These are phyloP conservation scores for Spodoptera picta DNA, from an alignment of 2,888 invertebrate species.

Conservation along the genomic window DNA sequence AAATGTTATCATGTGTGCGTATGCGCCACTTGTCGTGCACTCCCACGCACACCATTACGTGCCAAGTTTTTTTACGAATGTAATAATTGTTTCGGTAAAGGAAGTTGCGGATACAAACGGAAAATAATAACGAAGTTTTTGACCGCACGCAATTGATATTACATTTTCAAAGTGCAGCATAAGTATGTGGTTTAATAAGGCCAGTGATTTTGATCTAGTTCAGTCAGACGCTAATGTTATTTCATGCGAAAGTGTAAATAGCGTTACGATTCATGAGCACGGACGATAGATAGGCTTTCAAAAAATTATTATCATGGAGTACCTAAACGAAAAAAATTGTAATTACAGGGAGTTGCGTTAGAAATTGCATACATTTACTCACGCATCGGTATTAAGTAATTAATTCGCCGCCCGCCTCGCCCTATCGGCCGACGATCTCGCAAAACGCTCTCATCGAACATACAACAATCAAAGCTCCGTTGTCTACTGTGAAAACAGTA, in stretches of 20 bases:
- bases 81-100: constrained; percentile 78
- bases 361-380: constrained; percentile 82
- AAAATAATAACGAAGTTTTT: constrained; percentile 71
- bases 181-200: constrained; percentile 53
- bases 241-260: constrained; percentile 76
- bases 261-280: constrained; percentile 81
- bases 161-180: constrained; percentile 50
- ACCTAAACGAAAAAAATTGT: constrained; percentile 78
- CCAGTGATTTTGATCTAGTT: constrained; percentile 61
- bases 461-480: constrained; percentile 75
- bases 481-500: constrained; percentile 76
- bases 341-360: constrained; percentile 81
- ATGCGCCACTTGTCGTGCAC: constrained; percentile 61
- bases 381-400: constrained; percentile 87
- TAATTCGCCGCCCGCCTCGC: constrained; percentile 73
- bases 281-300: constrained; percentile 84
- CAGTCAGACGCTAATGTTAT: constrained; percentile 62
- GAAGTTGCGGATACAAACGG: constrained; percentile 81
- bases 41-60: constrained; percentile 72
- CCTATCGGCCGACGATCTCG: constrained; percentile 83
- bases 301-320: constrained; percentile 79
- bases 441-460: constrained; percentile 75
- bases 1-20: constrained; percentile 57
- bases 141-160: constrained; percentile 71
- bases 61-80: constrained; percentile 63